phyloP scores from a whole-genome alignment of 1,140 invertebrate genomes.

The Drosophila teissieri region DNA sequence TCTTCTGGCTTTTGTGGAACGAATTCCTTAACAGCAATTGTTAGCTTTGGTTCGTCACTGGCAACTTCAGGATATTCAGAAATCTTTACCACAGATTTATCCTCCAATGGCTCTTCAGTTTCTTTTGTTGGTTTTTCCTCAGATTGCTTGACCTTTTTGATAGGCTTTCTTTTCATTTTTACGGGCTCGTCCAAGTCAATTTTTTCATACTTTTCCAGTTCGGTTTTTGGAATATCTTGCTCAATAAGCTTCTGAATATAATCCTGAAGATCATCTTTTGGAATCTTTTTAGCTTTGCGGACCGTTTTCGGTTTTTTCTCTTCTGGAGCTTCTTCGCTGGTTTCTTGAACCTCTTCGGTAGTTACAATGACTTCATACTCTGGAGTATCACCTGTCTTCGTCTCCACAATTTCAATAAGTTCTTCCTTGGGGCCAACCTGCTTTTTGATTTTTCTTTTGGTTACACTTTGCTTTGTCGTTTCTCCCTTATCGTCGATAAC shows the following conservation, averaged over 20 bases:
- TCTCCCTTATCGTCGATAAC: slow-evolving; percentile 81
- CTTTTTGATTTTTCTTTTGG: slow-evolving; percentile 77
- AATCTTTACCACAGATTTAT: slow-evolving; percentile 9
- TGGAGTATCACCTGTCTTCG: slow-evolving; percentile 78
- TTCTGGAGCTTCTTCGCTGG: slow-evolving; percentile 47
- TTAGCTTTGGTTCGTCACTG: slow-evolving; percentile 51
- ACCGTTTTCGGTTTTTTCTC: slow-evolving; percentile 71
- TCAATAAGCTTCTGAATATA: slow-evolving; percentile 82
- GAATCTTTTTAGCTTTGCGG: slow-evolving; percentile 71
- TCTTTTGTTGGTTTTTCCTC: slow-evolving; percentile 61
- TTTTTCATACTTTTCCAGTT: slow-evolving; percentile 84
- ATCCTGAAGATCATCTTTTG: slow-evolving; percentile 74
- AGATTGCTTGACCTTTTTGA: slow-evolving; percentile 58
- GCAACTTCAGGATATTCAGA: slow-evolving; percentile 23
- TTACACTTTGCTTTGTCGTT: slow-evolving; percentile 66
- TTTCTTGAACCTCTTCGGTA: slow-evolving; percentile 48
- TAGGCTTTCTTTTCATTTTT: slow-evolving; percentile 81
- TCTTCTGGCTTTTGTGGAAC: slow-evolving; percentile 71
- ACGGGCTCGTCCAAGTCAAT: slow-evolving; percentile 72
- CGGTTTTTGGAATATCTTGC: slow-evolving; percentile 82
- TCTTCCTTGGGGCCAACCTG: slow-evolving; percentile 84
- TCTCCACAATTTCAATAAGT: slow-evolving; percentile 85
- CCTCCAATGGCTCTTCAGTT: slow-evolving; percentile 53
- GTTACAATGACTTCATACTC: slow-evolving; percentile 80
- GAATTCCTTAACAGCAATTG: slow-evolving; percentile 64